Evolutionary conservation across 2,888 invertebrate genomes (phyloP).

Genomic region (Eubasilissa splendida): DNA sequence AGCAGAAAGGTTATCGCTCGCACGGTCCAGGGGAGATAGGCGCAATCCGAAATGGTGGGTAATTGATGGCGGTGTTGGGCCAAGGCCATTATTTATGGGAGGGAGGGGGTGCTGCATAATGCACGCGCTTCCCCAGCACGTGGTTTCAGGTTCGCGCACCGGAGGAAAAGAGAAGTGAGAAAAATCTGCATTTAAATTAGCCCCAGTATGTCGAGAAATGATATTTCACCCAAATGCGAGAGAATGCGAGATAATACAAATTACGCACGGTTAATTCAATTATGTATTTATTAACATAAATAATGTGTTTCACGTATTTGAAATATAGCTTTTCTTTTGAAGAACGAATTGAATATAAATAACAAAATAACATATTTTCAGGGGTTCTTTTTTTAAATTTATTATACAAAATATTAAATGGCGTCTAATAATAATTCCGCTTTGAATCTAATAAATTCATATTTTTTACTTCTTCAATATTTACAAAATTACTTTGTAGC

Average conservation of each 20-base stretch:
- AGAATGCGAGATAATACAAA: conserved; percentile 17
- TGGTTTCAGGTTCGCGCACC: conserved; percentile 26
- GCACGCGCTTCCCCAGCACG: conserved; percentile 49
- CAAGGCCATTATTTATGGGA: conserved; percentile 56
- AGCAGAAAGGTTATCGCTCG: conserved; percentile 31
- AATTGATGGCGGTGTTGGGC: conserved; percentile 57
- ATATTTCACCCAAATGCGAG: neutral
- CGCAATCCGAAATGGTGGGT: conserved; percentile 54
- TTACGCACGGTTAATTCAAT: neutral
- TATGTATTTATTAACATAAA: too few relatives aligned
- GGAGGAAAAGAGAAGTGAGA: conserved; percentile 23
- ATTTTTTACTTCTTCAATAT: too few relatives aligned
- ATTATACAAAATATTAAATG: too few relatives aligned
- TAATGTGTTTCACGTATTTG: too few relatives aligned
- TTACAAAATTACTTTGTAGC: too few relatives aligned
- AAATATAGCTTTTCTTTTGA: too few relatives aligned
- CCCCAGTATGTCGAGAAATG: conserved; percentile 22
- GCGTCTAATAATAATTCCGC: too few relatives aligned
- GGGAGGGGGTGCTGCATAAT: conserved; percentile 55
- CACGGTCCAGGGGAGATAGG: conserved; percentile 38
- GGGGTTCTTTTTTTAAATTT: too few relatives aligned
- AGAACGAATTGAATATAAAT: too few relatives aligned
- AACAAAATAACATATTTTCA: too few relatives aligned
- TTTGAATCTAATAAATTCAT: too few relatives aligned
- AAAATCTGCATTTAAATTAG: conserved; percentile 42